Evolutionary conservation across 1,140 invertebrate species (phyloP), one percentile per base, ranked within the genome.

Genomic region (Oedothorax gibbosus): DNA sequence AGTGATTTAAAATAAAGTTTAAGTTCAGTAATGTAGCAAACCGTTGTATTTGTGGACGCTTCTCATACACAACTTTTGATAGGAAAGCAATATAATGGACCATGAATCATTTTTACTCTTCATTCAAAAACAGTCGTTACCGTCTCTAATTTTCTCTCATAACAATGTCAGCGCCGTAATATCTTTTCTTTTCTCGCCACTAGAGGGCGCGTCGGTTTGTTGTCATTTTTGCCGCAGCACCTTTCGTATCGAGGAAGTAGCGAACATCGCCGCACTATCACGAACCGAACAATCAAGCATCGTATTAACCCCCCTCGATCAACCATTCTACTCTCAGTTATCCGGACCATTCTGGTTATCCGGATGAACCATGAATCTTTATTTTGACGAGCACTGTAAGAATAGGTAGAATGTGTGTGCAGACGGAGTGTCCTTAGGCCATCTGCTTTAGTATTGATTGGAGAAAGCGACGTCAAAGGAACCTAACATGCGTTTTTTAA

Each of bases 381-480:
- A 50, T 12, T 21, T 18, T 9, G 10, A 49, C 2, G 11, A 72
- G 8, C 20, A 75, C 56, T 20, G 60, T 56, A 14, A 18, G 14
- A 49, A 49, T 11, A 18, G 66, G 15, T 18, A 64, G 60, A 64
- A 64, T 64, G 60, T 35, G 66, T 35, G 66, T 35, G 66, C 0
- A 20, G 11, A 68, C n/a, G n/a, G 11, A 64, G 60, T 18, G 20
- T 18, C 20, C 35, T 35, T 35, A 35, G 57, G 56, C 62, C 77
- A 68, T 79, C 77, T 79, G 77, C 77, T 79, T 62, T 79, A 79
- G 77, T 79, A 79, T 79, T 79, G 77, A 79, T 79, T 68, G 68
- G 77, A 14, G 68, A 11, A 77, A 35, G 35, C 54, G 75, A 65
- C 15, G 75, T 35, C 35, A 35, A 35, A 35, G 35, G 51, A 49